phyloP scores from a whole-genome alignment of 1,140 invertebrate genomes.

The Drosophila pandora region DNA sequence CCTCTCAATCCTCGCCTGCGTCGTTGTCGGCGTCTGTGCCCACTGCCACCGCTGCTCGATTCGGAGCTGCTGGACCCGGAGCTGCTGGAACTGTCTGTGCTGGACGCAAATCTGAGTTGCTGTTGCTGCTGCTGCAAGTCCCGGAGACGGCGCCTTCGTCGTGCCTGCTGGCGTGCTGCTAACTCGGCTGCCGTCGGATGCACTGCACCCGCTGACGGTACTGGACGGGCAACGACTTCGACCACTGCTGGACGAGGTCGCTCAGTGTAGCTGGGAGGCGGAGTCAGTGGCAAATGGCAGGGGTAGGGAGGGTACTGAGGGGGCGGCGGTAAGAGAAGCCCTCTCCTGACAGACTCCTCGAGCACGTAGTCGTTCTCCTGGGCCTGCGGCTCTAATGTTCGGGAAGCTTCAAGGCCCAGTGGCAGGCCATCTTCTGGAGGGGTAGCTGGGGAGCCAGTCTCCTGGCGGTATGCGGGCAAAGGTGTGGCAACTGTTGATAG shows the following conservation, averaged over 20 bases:
- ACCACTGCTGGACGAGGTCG: constrained; percentile 2
- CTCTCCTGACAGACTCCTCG: constrained; percentile 29
- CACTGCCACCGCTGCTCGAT: constrained; percentile 27
- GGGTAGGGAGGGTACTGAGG: constrained; percentile 62
- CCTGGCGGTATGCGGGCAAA: constrained; percentile 40
- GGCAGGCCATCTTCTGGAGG: constrained; percentile 9
- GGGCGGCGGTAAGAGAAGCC: constrained; percentile 52
- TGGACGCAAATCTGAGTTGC: constrained; percentile 50
- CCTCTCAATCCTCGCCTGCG: constrained; percentile 59
- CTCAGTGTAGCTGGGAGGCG: constrained; percentile 74
- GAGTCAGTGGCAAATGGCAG: constrained; percentile 61
- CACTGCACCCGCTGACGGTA: not conserved
- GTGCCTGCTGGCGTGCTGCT: constrained; percentile 61
- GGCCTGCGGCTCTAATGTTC: constrained; percentile 47
- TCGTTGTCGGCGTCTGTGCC: constrained; percentile 45
- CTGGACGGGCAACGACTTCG: not conserved
- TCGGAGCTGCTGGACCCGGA: constrained; percentile 54
- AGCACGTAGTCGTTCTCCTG: constrained; percentile 66
- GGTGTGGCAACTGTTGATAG: constrained; percentile 11
- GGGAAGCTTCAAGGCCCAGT: constrained; percentile 23
- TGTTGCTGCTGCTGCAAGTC: constrained; percentile 66
- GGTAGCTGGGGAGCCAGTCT: constrained; percentile 21
- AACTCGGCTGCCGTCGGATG: constrained; percentile 25
- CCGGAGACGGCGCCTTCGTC: constrained; percentile 57
- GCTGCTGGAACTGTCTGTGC: constrained; percentile 59